Percentiles rank a stretch among this genome's conserved stretches.
Evolutionary conservation across 2,113 vertebrate genomes (phyloP).

Genomic region (Chionis minor): DNA sequence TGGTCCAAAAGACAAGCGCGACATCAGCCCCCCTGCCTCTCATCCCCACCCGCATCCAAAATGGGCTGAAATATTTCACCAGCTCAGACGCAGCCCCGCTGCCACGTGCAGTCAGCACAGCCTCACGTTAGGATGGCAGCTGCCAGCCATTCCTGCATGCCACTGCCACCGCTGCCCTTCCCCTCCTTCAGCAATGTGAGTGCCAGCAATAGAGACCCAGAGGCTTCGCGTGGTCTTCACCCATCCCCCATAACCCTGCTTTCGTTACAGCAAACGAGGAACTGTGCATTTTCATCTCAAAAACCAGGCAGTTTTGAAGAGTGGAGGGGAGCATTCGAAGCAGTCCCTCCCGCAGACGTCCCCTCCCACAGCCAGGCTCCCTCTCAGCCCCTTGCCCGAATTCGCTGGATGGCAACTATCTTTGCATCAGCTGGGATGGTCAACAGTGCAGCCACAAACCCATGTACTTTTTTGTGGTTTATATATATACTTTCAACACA

Average conservation of each 20-base stretch:
- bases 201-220: background rate
- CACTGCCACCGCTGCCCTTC: fast-evolving
- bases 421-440: background rate
- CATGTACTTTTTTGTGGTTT: too few species aligned
- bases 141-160: background rate
- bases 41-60: fast-evolving
- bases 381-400: background rate
- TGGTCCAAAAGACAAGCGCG: background rate
- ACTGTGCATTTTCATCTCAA: background rate
- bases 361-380: fast-evolving
- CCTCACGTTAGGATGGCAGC: fast-evolving
- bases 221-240: background rate
- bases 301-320: background rate
- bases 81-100: background rate
- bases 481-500: background rate
- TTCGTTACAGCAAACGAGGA: background rate
- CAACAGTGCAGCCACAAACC: background rate
- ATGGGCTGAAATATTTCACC: background rate
- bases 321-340: fast-evolving
- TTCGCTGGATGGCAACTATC: background rate
- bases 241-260: background rate
- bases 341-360: background rate
- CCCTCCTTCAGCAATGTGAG: fast-evolving
- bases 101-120: fast-evolving
- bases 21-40: background rate